A percentile compares a stretch with the other conserved stretches of the same genome.
phyloP scores from a whole-genome alignment of 2,888 invertebrate species.

The Drosophila prolongata region DNA sequence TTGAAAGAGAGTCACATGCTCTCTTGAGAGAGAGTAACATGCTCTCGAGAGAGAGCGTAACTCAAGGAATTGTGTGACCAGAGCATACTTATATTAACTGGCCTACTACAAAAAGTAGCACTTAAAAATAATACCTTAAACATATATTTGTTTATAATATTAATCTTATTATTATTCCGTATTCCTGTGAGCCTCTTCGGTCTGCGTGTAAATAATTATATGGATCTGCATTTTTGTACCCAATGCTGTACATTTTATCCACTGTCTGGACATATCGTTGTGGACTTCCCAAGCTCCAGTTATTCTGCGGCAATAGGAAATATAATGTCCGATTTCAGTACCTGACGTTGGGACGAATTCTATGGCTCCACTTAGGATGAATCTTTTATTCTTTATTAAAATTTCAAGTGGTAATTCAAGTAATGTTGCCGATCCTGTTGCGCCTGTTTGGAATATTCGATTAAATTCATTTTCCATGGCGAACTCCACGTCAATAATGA shows the following conservation, averaged over 20 bases:
- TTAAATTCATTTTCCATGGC: background rate
- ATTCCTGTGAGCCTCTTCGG: background rate
- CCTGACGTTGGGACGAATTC: background rate
- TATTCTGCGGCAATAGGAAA: slow-evolving; percentile 2
- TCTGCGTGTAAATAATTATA: background rate
- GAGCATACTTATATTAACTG: too few relatives aligned
- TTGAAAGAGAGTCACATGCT: too few relatives aligned
- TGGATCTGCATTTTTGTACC: background rate
- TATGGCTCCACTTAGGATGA: background rate
- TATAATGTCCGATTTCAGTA: background rate
- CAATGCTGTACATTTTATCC: background rate
- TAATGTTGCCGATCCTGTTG: background rate
- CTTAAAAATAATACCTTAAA: too few relatives aligned
- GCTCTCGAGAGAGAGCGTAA: too few relatives aligned
- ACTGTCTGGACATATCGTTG: background rate
- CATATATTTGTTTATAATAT: too few relatives aligned
- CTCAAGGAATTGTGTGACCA: too few relatives aligned
- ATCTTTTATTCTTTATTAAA: background rate
- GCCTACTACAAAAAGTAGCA: too few relatives aligned
- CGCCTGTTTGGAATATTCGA: too few relatives aligned
- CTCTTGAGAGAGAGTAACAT: too few relatives aligned
- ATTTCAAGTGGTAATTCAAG: background rate
- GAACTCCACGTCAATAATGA: background rate
- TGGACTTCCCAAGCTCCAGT: background rate
- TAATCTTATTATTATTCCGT: too few relatives aligned